phyloP scores from a whole-genome alignment of 2,113 vertebrate genomes.

The Nibea albiflora region DNA sequence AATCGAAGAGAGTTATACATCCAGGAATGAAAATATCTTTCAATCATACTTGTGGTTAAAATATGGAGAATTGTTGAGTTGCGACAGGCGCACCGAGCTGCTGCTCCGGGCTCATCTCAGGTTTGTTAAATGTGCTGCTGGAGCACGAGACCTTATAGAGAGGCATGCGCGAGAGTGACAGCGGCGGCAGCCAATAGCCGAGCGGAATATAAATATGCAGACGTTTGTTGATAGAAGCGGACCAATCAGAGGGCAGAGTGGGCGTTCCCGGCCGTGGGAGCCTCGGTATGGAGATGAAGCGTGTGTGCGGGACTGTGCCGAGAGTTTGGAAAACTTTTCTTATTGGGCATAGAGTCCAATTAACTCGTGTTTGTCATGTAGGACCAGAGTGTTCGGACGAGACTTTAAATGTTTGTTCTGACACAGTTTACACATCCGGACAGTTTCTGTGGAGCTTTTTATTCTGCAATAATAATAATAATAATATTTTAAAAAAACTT shows the following conservation, averaged over 20 bases:
- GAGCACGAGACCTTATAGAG: constrained; percentile 72
- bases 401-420: not conserved
- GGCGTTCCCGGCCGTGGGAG: constrained; percentile 69
- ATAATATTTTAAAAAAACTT: too few species aligned
- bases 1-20: constrained; percentile 19
- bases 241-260: constrained; percentile 72
- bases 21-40: constrained; percentile 39
- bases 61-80: not conserved
- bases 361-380: not conserved
- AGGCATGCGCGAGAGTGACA: constrained; percentile 49
- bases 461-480: not conserved
- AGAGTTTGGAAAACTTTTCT: constrained; percentile 70
- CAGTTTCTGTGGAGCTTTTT: not conserved
- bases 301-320: constrained; percentile 31
- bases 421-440: not conserved
- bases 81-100: constrained; percentile 29
- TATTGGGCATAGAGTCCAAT: constrained; percentile 42
- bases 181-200: constrained; percentile 56
- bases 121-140: constrained; percentile 30
- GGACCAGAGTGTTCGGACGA: not conserved
- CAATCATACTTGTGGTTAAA: constrained; percentile 49
- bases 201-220: constrained; percentile 23
- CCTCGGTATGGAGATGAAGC: constrained; percentile 32
- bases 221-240: constrained; percentile 53
- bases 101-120: constrained; percentile 64